Evolutionary conservation across 2,888 invertebrate genomes (phyloP).

Genomic region (Torymus aiolomorphi): DNA sequence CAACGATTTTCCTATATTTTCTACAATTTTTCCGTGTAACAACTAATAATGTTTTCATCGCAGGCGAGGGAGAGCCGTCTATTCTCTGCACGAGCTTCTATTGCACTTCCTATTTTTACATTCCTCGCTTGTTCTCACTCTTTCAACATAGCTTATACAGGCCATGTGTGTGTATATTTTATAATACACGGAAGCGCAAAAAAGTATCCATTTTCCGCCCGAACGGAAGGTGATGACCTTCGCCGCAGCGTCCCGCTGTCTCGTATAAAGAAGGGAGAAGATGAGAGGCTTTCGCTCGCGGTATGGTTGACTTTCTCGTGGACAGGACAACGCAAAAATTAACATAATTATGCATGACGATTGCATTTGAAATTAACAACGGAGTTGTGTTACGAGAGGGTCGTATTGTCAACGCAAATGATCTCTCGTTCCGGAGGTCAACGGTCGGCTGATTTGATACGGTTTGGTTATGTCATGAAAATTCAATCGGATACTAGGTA

Average conservation of each 20-base stretch:
- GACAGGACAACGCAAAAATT: background rate
- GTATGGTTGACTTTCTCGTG: background rate
- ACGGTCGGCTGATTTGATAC: background rate
- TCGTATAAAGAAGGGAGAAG: background rate
- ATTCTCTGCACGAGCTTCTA: background rate
- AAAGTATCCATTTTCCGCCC: slow-evolving; percentile 13
- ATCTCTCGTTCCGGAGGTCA: background rate
- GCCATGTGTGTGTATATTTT: background rate
- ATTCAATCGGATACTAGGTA: too few relatives aligned
- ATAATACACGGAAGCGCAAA: slow-evolving; percentile 6
- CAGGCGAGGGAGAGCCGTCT: background rate
- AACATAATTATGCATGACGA: slow-evolving; percentile 17
- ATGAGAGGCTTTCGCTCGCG: slow-evolving; percentile 1
- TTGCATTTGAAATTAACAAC: slow-evolving; percentile 10
- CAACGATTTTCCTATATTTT: too few relatives aligned
- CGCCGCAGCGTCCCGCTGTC: background rate
- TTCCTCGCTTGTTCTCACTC: background rate
- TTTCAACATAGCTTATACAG: background rate
- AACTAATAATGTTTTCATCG: too few relatives aligned
- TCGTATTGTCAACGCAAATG: background rate
- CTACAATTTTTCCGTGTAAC: too few relatives aligned
- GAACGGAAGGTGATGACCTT: slow-evolving; percentile 27
- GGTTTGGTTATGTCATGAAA: background rate
- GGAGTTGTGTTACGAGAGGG: background rate
- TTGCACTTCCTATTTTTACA: slow-evolving; percentile 33